These are phyloP conservation scores for Catamblyrhynchus diadema DNA, from an alignment of 2,797 vertebrate species.

Conservation along the genomic window DNA sequence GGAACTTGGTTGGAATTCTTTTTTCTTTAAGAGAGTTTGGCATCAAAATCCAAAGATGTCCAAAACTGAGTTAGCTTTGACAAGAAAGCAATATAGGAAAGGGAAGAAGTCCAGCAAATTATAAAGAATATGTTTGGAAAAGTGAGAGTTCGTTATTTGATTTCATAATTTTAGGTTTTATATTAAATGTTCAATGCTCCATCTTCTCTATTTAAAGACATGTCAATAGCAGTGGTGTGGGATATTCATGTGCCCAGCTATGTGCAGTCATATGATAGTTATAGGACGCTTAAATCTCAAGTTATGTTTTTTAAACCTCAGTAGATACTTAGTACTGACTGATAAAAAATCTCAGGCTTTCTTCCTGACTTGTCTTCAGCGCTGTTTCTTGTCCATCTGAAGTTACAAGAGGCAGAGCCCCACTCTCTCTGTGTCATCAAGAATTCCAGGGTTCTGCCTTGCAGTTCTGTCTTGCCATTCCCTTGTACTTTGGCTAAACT, in stretches of 20 bases:
- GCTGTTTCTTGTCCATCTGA: neutral
- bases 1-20: neutral
- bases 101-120: neutral
- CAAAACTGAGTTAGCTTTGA: neutral
- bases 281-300: neutral
- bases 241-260: neutral
- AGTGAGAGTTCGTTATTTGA: neutral
- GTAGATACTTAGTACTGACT: neutral
- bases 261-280: neutral
- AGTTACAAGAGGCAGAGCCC: neutral
- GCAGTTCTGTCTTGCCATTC: neutral
- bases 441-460: neutral
- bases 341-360: neutral
- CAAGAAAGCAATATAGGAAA: neutral
- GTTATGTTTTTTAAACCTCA: neutral
- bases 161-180: neutral
- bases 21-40: neutral
- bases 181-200: neutral
- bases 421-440: neutral
- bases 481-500: neutral
- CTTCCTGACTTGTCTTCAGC: neutral
- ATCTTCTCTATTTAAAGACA: neutral
- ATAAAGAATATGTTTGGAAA: neutral
- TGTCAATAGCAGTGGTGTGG: neutral
- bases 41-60: neutral